Evolutionary conservation across 2,113 vertebrate genomes (phyloP).

Genomic region (Loxodonta africana): DNA sequence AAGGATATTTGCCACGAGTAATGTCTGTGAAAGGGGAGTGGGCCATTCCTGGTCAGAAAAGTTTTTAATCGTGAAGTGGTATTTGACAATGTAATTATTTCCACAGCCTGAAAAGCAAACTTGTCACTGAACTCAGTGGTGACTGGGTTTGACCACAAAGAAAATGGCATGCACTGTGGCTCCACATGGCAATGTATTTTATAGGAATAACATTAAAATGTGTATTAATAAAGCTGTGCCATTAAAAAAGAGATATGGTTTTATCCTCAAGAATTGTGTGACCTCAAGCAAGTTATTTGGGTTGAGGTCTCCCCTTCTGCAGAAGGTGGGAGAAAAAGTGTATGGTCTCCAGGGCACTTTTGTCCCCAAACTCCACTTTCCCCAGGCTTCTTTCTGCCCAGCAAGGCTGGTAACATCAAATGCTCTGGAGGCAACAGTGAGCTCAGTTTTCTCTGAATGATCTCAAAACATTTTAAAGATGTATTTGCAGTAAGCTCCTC

Average conservation of each 20-base stretch:
- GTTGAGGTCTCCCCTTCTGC: neutral
- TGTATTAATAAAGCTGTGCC: neutral
- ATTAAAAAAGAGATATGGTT: neutral
- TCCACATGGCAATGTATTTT: neutral
- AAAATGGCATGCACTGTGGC: neutral
- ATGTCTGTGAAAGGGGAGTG: slow-evolving; percentile 65
- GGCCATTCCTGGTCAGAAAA: slow-evolving; percentile 62
- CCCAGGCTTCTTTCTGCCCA: neutral
- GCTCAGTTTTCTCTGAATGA: slow-evolving; percentile 61
- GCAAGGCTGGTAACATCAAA: neutral
- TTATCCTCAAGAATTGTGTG: neutral
- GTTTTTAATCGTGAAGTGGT: slow-evolving; percentile 75
- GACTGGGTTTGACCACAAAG: neutral
- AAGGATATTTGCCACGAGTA: slow-evolving; percentile 67
- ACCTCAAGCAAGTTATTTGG: neutral
- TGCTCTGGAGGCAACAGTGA: neutral
- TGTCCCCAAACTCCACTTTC: neutral
- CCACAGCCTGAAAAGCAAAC: slow-evolving; percentile 62
- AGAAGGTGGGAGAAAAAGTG: neutral
- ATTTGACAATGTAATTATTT: slow-evolving; percentile 73
- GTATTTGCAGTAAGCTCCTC: slow-evolving; percentile 56
- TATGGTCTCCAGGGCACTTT: neutral
- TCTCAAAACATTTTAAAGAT: slow-evolving; percentile 62
- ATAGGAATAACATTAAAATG: neutral
- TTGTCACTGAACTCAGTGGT: slow-evolving; percentile 25